Conservation (phyloP, 37 sponge, comb jelly and placozoan genomes). For the Tethya wilhelma region DNA sequence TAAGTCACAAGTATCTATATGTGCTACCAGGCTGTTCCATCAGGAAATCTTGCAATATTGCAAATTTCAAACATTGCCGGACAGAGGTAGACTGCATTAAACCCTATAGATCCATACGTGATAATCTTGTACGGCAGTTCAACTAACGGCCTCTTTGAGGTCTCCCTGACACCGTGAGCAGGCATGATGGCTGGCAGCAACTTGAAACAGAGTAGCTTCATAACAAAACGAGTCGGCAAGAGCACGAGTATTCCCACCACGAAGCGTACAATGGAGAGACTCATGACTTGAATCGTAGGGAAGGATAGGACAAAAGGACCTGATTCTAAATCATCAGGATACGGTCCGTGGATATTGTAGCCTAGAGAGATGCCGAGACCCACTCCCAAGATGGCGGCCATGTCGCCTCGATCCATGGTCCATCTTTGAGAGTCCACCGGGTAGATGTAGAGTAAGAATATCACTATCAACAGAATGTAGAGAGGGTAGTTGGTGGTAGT, state of each 20-base stretch:
- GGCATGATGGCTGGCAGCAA: slow-evolving; percentile 86
- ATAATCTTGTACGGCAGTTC: slow-evolving; percentile 90
- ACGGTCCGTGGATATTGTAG: slow-evolving; percentile 28
- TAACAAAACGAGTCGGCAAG: slow-evolving; percentile 72
- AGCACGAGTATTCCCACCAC: slow-evolving; percentile 82
- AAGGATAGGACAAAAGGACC: slow-evolving; percentile 53
- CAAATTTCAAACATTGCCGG: slow-evolving; percentile 55
- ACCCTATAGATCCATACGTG: slow-evolving; percentile 80
- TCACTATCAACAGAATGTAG: slow-evolving; percentile 19
- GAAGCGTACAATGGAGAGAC: slow-evolving; percentile 61
- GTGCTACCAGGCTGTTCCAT: too few relatives aligned
- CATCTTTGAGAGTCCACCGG: slow-evolving; percentile 76
- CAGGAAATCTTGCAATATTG: slow-evolving; percentile 45
- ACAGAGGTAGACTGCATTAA: slow-evolving; percentile 52
- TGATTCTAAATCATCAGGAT: slow-evolving; percentile 58
- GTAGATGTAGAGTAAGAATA: slow-evolving; percentile 79
- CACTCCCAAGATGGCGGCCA: slow-evolving; percentile 78
- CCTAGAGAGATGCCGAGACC: slow-evolving; percentile 53
- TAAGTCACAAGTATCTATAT: too few relatives aligned
- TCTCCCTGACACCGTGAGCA: slow-evolving; percentile 73
- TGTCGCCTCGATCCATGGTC: slow-evolving; percentile 92
- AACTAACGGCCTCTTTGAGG: slow-evolving; percentile 72
- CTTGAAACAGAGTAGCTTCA: slow-evolving; percentile 86
- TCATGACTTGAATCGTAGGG: slow-evolving; percentile 48
- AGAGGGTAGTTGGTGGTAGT: slow-evolving; percentile 16